These are phyloP conservation scores for Campoplex nolae DNA, from an alignment of 2,888 invertebrate genomes.

Conservation along the genomic window DNA sequence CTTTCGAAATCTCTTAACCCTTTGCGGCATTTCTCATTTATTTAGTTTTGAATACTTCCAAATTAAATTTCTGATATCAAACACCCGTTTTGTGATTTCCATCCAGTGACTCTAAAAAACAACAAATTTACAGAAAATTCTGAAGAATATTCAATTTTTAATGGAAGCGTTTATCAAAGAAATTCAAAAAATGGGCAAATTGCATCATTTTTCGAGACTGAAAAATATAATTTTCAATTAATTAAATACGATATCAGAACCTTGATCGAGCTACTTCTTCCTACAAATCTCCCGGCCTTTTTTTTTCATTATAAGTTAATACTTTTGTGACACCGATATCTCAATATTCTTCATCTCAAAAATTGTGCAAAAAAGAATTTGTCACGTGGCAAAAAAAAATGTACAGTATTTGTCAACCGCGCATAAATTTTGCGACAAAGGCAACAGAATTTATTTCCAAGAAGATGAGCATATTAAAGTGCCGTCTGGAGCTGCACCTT, in stretches of 20 bases:
- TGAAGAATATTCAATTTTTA: too few species aligned
- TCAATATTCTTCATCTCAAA: neutral
- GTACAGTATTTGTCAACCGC: neutral
- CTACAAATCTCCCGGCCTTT: too few species aligned
- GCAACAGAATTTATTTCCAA: conserved; percentile 48
- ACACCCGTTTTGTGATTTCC: neutral
- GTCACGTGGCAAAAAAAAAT: neutral
- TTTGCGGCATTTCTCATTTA: neutral
- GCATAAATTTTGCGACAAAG: conserved; percentile 11
- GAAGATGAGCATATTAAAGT: conserved; percentile 21
- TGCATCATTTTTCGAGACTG: too few species aligned
- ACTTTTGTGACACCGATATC: too few species aligned
- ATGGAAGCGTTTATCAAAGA: too few species aligned
- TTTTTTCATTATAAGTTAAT: too few species aligned
- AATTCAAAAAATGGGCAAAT: too few species aligned
- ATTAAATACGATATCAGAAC: too few species aligned
- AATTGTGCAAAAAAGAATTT: neutral
- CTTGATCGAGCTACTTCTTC: too few species aligned
- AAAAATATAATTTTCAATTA: too few species aligned
- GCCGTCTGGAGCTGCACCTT: conserved; percentile 2
- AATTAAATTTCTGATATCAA: neutral
- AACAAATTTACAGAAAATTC: neutral
- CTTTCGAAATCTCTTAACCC: neutral
- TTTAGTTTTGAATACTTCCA: neutral
- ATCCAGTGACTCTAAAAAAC: neutral